These are phyloP conservation scores for Apogon talboti DNA, from an alignment of 2,797 vertebrate species.

Conservation along the genomic window DNA sequence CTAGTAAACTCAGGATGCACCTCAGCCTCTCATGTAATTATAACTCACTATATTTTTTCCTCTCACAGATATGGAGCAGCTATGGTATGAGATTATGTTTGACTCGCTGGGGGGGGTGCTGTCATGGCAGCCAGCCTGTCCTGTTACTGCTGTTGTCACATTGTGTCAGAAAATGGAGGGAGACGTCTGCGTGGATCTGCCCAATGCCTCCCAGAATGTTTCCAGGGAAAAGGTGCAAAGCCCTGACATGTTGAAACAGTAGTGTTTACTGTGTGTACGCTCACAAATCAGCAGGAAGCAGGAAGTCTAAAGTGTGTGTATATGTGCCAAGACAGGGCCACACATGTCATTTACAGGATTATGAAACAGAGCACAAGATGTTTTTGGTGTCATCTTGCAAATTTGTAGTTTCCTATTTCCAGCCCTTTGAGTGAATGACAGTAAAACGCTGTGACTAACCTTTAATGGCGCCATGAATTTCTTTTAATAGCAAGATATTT, in stretches of 20 bases:
- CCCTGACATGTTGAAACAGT: not conserved
- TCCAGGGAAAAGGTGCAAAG: slow-evolving; percentile 70
- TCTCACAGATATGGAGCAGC: slow-evolving; percentile 74
- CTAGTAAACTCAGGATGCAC: accelerated
- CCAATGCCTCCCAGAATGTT: slow-evolving; percentile 57
- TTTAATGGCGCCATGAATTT: not conserved
- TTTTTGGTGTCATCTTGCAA: not conserved
- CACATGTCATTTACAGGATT: not conserved
- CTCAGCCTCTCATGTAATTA: not conserved
- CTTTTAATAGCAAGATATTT: not conserved
- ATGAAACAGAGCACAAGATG: not conserved
- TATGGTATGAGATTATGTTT: slow-evolving; percentile 81
- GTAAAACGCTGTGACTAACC: no score
- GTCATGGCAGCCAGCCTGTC: slow-evolving; percentile 78
- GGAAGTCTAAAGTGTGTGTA: not conserved
- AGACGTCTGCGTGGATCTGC: slow-evolving; percentile 67
- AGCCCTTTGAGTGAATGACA: not conserved
- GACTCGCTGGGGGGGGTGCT: slow-evolving; percentile 69
- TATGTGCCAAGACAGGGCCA: not conserved
- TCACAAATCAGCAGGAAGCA: not conserved
- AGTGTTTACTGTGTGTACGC: not conserved
- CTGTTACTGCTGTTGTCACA: slow-evolving; percentile 46
- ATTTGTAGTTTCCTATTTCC: not conserved
- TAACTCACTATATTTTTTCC: not conserved
- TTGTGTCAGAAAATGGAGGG: slow-evolving; percentile 70